Conservation (phyloP, 2,797 vertebrate species). For the Brachyalestes nurse region DNA sequence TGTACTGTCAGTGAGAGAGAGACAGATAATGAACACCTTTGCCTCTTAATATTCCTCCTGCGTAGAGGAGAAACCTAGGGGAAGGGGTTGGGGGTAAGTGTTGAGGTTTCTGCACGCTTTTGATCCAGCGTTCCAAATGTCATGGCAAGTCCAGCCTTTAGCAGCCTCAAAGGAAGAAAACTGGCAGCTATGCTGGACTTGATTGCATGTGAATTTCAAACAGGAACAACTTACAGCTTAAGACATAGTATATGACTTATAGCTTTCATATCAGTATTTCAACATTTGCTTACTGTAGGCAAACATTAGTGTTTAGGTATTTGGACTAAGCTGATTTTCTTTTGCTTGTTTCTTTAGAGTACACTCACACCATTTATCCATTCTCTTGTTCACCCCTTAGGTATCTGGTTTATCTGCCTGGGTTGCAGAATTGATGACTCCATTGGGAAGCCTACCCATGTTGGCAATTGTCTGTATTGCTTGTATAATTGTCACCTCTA, state of each 20-base stretch:
- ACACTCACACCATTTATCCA: not conserved
- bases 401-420: slow-evolving; percentile 87
- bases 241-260: not conserved
- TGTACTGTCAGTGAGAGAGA: not conserved
- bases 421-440: slow-evolving; percentile 86
- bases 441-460: slow-evolving; percentile 84
- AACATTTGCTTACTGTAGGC: not conserved
- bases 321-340: not conserved
- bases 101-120: slow-evolving; percentile 35
- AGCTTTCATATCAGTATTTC: not conserved
- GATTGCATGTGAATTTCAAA: slow-evolving; percentile 27
- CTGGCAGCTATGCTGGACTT: slow-evolving; percentile 19
- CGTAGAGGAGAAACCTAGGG: not conserved
- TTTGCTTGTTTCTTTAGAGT: not conserved
- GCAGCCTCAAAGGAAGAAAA: slow-evolving; percentile 31
- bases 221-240: not conserved
- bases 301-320: not conserved
- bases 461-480: slow-evolving; percentile 82
- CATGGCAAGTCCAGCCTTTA: slow-evolving; percentile 49
- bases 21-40: slow-evolving; percentile 3
- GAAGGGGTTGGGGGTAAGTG: slow-evolving; percentile 32
- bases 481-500: slow-evolving; percentile 86
- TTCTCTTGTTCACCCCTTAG: slow-evolving; percentile 33
- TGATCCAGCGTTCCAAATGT: slow-evolving; percentile 47
- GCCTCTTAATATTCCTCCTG: slow-evolving; percentile 7